Percentiles rank a stretch among this genome's conserved stretches.
Evolutionary conservation across 2,113 vertebrate genomes (phyloP).

Genomic region (Hypanus sabinus): DNA sequence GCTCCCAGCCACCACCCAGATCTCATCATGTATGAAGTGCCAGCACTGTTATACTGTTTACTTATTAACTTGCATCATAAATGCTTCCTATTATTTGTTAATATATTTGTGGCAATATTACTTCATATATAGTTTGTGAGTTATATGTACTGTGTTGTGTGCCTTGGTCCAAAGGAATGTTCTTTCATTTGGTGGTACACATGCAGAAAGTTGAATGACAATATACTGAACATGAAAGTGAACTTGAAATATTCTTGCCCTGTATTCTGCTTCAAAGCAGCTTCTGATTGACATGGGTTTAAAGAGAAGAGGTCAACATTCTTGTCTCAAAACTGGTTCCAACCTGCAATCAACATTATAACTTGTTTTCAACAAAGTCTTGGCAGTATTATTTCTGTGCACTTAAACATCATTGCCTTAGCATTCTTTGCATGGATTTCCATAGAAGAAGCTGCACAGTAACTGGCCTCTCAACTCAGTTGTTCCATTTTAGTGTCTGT

Average conservation of each 20-base stretch:
- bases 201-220: too few relatives aligned
- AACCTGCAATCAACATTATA: neutral
- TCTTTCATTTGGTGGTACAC: too few relatives aligned
- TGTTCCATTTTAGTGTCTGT: neutral
- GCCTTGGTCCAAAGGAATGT: too few relatives aligned
- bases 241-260: neutral
- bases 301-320: neutral
- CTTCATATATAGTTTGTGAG: too few relatives aligned
- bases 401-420: neutral
- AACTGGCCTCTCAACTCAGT: neutral
- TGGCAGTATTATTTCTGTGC: neutral
- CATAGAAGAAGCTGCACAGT: neutral
- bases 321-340: neutral
- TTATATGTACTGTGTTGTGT: too few relatives aligned
- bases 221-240: too few relatives aligned
- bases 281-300: neutral
- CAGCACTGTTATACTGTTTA: too few relatives aligned
- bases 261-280: slow-evolving; percentile 8
- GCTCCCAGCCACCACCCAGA: too few relatives aligned
- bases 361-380: neutral
- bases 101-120: too few relatives aligned
- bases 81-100: too few relatives aligned
- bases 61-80: too few relatives aligned
- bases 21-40: too few relatives aligned
- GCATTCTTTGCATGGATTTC: neutral